These are phyloP conservation scores for Tetragonula clypearis DNA, from an alignment of 1,140 invertebrate genomes.

Conservation along the genomic window DNA sequence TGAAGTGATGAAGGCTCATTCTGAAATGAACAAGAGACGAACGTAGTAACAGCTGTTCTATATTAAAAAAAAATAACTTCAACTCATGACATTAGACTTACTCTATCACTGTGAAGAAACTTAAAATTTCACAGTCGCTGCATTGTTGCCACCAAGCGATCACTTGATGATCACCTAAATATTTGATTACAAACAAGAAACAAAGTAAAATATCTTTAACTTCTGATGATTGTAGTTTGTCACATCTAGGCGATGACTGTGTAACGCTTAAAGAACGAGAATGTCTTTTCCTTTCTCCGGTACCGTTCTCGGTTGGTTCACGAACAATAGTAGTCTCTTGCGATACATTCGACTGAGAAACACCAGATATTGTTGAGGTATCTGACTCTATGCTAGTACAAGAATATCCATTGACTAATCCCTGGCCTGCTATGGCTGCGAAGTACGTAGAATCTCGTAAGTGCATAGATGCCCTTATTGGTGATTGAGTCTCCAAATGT, in stretches of 20 bases:
- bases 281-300: constrained; percentile 74
- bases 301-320: constrained; percentile 76
- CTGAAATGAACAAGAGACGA: constrained; percentile 80
- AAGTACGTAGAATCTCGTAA: constrained; percentile 89
- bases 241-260: constrained; percentile 84
- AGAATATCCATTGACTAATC: constrained; percentile 82
- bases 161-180: constrained; percentile 93
- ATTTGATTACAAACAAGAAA: constrained; percentile 95
- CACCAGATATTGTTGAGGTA: constrained; percentile 83
- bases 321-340: constrained; percentile 85
- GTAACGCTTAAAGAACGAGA: constrained; percentile 83
- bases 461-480: constrained; percentile 83
- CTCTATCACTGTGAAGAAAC: constrained; percentile 92
- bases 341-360: constrained; percentile 84
- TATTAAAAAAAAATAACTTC: not conserved
- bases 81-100: constrained; percentile 81
- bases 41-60: constrained; percentile 28
- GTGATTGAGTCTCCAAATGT: constrained; percentile 83
- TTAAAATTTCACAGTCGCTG: constrained; percentile 87
- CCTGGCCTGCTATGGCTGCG: constrained; percentile 89
- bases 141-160: constrained; percentile 95
- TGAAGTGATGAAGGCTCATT: constrained; percentile 93
- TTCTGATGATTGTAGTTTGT: constrained; percentile 89
- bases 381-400: constrained; percentile 85
- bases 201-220: constrained; percentile 94